Evolutionary conservation across 2,888 invertebrate species (phyloP).

Genomic region (Mechanitis messenoides): DNA sequence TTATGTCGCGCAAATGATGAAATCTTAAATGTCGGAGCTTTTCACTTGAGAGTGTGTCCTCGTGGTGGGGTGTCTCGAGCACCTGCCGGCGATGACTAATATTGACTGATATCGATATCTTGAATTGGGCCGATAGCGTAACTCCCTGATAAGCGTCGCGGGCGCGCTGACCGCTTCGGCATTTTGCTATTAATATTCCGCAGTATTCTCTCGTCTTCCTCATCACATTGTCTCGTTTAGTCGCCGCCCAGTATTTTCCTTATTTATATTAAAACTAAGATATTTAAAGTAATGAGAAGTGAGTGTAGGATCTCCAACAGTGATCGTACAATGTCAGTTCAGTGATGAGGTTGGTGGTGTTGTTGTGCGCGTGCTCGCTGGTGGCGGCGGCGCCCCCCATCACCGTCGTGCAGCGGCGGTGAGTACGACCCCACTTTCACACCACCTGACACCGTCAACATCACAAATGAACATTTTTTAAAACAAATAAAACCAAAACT

Average conservation of each 20-base stretch:
- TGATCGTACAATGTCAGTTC: too few species aligned
- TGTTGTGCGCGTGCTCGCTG: constrained; percentile 23
- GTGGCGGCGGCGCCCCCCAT: constrained; percentile 32
- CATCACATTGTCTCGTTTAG: too few species aligned
- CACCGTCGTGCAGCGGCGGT: constrained; percentile 45
- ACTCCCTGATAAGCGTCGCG: constrained; percentile 11
- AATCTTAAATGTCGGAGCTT: too few species aligned
- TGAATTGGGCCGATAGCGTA: constrained; percentile 19
- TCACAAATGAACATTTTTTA: too few species aligned
- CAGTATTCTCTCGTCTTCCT: constrained; percentile 1
- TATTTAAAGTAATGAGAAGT: too few species aligned
- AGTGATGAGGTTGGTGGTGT: constrained; percentile 10
- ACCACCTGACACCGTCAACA: too few species aligned
- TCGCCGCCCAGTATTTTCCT: too few species aligned
- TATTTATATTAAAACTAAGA: too few species aligned
- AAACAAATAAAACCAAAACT: too few species aligned
- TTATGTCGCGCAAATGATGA: too few species aligned
- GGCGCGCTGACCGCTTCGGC: too few species aligned
- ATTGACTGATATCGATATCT: constrained; percentile 23
- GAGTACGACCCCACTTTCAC: constrained; percentile 25
- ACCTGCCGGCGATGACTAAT: constrained; percentile 12
- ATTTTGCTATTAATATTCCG: background rate
- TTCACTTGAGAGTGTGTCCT: background rate
- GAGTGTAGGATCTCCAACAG: too few species aligned
- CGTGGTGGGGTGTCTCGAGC: background rate